Evolutionary conservation across 1,140 invertebrate species (phyloP), one percentile per base, ranked within the genome.

Genomic region (Drosophila pectinifera): DNA sequence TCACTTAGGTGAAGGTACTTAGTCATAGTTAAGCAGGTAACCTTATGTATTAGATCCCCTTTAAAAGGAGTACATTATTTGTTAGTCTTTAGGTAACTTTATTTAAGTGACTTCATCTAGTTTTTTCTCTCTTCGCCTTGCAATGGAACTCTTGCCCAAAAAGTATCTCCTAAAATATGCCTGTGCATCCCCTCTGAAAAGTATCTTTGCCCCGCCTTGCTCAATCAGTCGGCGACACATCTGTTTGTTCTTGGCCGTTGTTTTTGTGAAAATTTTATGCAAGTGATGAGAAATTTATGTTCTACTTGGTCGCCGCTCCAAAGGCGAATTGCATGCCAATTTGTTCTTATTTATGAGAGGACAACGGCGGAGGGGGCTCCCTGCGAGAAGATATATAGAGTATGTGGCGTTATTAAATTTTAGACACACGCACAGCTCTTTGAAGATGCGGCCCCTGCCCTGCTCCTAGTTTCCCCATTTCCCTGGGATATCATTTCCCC

Each of bases 231-330:
- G 58, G 65, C 74, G 82, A 81, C 82, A 85, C 82, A 85, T 85
- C 82, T 86, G 82, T 81, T 86, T 49, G 51, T 73, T 62, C 63
- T 79, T 48, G 55, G 26, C 38, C 80, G 70, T 85, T 86, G 77
- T 85, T 84, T 86, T 85, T 78, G 75, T 85, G 42, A 54, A 80
- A 86, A 75, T 85, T 85, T 78, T 78, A 86, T 88, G 82, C 82
- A 88, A 85, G 82, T 85, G 82, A 78, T 88, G 82, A 85, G 78
- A 81, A 85, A 82, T 85, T 85, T 82, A 85, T 85, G 82, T 82
- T 67, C 83, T 86, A 76, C 73, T 73, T 57, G 64, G 54, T 64
- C 53, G 65, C 76, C 57, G 69, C 58, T 80, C 73, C 51, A 80
- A 53, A 69, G 64, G 83, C 82, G 45, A 73, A 86, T 82, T 86